Percentiles rank a stretch among this genome's conserved stretches.
Evolutionary conservation across 2,888 invertebrate species (phyloP).

Genomic region (Unio pictorum): DNA sequence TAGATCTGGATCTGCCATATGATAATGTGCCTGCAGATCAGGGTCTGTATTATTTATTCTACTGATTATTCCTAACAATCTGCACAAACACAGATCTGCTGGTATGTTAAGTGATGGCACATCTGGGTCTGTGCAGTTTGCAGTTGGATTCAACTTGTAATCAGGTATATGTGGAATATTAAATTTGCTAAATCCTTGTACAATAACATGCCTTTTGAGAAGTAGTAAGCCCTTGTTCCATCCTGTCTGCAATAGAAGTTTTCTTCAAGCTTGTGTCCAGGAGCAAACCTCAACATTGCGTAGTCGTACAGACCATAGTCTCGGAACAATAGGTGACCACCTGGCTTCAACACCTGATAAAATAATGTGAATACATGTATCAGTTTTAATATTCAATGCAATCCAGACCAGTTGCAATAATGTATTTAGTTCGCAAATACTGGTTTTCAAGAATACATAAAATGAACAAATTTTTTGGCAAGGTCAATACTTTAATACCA

Average conservation of each 20-base stretch:
- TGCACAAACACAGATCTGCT: too few species aligned
- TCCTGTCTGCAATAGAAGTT: constrained; percentile 97
- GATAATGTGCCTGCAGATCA: too few species aligned
- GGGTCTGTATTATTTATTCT: too few species aligned
- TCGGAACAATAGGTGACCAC: constrained; percentile 87
- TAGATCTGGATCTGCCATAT: too few species aligned
- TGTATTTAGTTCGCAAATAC: not conserved
- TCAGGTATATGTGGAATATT: not conserved
- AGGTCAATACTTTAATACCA: too few species aligned
- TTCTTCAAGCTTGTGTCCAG: constrained; percentile 91
- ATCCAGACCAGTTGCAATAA: not conserved
- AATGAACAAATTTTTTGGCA: too few species aligned
- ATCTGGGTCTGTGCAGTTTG: too few species aligned
- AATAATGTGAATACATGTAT: not conserved
- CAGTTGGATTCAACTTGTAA: not conserved
- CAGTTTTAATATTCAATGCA: too few species aligned
- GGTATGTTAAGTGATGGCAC: too few species aligned
- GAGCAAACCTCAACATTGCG: constrained; percentile 94
- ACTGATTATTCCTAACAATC: too few species aligned
- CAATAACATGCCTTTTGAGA: constrained; percentile 69
- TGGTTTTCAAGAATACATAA: not conserved
- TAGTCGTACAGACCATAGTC: constrained; percentile 97
- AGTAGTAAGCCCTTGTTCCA: constrained; percentile 85
- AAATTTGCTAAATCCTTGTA: not conserved
- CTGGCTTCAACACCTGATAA: constrained; percentile 73